Base-by-base conservation (phyloP, 2,888 invertebrate species). In the Dichetophora obliterata region DNA sequence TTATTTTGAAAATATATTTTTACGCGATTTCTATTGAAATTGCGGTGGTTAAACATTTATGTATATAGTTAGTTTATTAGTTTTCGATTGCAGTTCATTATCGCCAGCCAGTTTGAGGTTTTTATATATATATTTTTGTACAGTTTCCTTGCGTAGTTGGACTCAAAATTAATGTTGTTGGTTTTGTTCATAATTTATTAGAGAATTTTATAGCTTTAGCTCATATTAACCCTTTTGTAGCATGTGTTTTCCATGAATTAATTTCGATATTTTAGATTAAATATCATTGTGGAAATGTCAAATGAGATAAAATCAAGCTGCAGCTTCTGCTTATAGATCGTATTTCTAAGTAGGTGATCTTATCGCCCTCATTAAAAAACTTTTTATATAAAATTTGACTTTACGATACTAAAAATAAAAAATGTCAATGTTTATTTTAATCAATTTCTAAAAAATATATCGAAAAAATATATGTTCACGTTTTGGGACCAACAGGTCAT, bases 181-280 rank as follows among this genome's bases (percentile, higher is more conserved):
- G 85, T 86, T 85, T 86, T 86, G 81, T 72, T 81, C 85, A 84
- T 85, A 84, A 86, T 86, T 85, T 86, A 85, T 86, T 79, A 84
- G 48, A 65, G 80, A 81, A 82, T 85, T 86, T 82, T 79, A 85
- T 82, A 77, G 83, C 84, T 84, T 75, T 54, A 11, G 43, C 43
- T 85, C 86, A 85, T 82, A 82, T 83, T 82, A 85, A 86, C 84
- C 86, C 83, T 73, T 83, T 86, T 83, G 86, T 86, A 81, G 82
- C 83, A 77, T 79, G 70, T 77, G 74, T 73, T 74, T 79, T 77
- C 76, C 75, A 48, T 74, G 79, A 79, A 76, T 73, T 75, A 57
- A 22, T 52, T 61, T 14, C 16, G 19, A 19, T 16, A 14, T 48
- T 22, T 48, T 16, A 5, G 65, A 66, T 66, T 43, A 43, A 66